These are phyloP conservation scores for Pinna nobilis DNA, from an alignment of 1,140 invertebrate species.

Conservation along the genomic window DNA sequence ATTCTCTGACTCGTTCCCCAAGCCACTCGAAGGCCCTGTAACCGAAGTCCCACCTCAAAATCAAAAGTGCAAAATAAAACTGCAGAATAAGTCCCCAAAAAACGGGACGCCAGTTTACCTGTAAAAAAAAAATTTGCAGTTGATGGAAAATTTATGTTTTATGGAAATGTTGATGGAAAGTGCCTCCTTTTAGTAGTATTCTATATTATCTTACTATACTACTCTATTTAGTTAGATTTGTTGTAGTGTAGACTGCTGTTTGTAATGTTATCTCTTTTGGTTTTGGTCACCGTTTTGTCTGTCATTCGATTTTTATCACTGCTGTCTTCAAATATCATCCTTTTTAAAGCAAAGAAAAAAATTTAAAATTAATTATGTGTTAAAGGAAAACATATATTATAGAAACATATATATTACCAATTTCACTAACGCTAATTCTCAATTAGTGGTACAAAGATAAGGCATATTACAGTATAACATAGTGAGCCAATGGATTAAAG, in stretches of 20 bases:
- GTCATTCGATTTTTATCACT: background rate
- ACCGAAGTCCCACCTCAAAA: slow-evolving; percentile 90
- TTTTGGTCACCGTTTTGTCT: background rate
- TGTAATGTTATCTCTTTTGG: background rate
- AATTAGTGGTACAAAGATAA: background rate
- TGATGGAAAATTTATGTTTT: background rate
- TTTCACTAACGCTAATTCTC: background rate
- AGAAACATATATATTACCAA: background rate
- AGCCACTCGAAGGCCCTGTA: slow-evolving; percentile 86
- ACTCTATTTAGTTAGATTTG: background rate
- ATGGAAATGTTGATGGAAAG: background rate
- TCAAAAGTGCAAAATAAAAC: slow-evolving; percentile 89
- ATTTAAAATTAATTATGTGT: background rate
- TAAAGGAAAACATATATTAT: background rate
- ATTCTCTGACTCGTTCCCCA: slow-evolving; percentile 82
- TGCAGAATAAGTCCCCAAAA: slow-evolving; percentile 87
- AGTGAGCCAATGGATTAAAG: background rate
- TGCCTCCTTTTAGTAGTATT: background rate
- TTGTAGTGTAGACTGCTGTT: background rate
- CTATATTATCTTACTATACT: background rate
- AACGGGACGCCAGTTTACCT: slow-evolving; percentile 71
- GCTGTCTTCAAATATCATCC: background rate
- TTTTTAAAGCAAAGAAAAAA: background rate
- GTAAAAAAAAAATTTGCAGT: slow-evolving; percentile 14
- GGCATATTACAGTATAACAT: background rate